Evolutionary conservation across 2,797 vertebrate species (phyloP), one percentile per base, ranked within the genome.

Genomic region (Dipus sagitta): DNA sequence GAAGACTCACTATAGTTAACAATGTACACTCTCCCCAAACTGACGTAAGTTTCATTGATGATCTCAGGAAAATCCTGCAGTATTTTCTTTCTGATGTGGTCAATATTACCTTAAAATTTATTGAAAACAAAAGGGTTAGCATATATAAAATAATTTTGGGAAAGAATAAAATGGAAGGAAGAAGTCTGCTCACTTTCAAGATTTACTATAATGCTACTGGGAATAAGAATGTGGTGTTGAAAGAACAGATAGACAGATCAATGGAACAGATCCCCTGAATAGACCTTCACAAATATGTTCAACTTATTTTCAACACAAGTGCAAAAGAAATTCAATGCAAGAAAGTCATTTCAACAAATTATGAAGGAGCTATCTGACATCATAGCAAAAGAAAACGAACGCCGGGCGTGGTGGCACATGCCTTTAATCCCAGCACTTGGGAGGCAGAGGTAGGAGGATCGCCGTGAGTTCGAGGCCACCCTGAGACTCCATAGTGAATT

Each of bases 21-120:
- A 17, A 75, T 1, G 14, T 12, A 7, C 14, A 1, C 62, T 71
- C 34, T 71, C 18, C 21, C 32, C 9, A 68, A 26, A 11, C 13
- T 21, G 38, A 82, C 54, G 38, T 23, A 32, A 88, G 60, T n/a
- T 28, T 85, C 71, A 23, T 54, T 21, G 23, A 2, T 38, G 30
- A 30, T 65, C 68, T 23, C 38, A n/a, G 38, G 72, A 38, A 86
- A 86, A 85, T 90, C 26, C 15, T 32, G 85, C 28, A 42, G 13
- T 11, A n/a, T 3, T 20, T 32, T 42, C 86, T 77, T 89, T 28
- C n/a, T 87, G 11, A 58, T 3, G 24, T 6, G 82, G 30, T 32
- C 34, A 92, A 81, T 34, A 88, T 67, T 85, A 58, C 60, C n/a
- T 34, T 90, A 78, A 86, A 74, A 80, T 68, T 58, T 71, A 72